Evolutionary conservation across 2,888 invertebrate genomes (phyloP).

Genomic region (Punctoribates punctum): DNA sequence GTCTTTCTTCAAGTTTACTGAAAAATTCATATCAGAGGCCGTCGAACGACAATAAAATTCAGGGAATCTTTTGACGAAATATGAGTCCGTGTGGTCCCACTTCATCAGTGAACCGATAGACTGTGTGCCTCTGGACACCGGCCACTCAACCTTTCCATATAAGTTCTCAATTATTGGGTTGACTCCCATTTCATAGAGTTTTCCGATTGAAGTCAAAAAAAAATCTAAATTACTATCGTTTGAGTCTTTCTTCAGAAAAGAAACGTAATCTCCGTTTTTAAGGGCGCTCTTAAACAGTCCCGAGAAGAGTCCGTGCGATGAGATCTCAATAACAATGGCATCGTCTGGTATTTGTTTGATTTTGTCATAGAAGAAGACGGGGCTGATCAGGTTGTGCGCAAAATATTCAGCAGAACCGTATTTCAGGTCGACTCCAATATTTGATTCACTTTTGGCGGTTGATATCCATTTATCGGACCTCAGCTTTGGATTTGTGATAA

Average conservation of each 20-base stretch:
- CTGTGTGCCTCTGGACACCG: constrained; percentile 86
- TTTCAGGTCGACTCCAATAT: constrained; percentile 67
- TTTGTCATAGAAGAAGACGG: constrained; percentile 87
- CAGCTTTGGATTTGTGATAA: constrained; percentile 63
- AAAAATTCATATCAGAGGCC: constrained; percentile 59
- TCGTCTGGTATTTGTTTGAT: constrained; percentile 76
- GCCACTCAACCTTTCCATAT: constrained; percentile 61
- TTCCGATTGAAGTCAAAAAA: constrained; percentile 73
- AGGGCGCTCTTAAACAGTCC: constrained; percentile 76
- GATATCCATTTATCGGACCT: constrained; percentile 83
- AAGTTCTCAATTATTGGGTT: constrained; percentile 70
- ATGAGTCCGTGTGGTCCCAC: constrained; percentile 75
- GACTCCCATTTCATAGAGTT: constrained; percentile 72
- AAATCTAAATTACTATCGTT: constrained; percentile 59
- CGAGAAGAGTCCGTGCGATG: constrained; percentile 85
- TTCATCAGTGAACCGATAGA: constrained; percentile 76
- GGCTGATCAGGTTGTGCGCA: constrained; percentile 88
- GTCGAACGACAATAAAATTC: constrained; percentile 43
- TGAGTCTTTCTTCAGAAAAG: constrained; percentile 71
- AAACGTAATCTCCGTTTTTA: constrained; percentile 61
- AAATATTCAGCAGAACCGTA: constrained; percentile 87
- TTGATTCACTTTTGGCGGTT: constrained; percentile 78
- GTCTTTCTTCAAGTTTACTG: constrained; percentile 63
- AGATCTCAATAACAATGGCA: constrained; percentile 85
- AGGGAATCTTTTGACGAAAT: constrained; percentile 51